Percentiles rank a stretch among this genome's conserved stretches.
Evolutionary conservation across 2,888 invertebrate species (phyloP).

Genomic region (Neria commutata): DNA sequence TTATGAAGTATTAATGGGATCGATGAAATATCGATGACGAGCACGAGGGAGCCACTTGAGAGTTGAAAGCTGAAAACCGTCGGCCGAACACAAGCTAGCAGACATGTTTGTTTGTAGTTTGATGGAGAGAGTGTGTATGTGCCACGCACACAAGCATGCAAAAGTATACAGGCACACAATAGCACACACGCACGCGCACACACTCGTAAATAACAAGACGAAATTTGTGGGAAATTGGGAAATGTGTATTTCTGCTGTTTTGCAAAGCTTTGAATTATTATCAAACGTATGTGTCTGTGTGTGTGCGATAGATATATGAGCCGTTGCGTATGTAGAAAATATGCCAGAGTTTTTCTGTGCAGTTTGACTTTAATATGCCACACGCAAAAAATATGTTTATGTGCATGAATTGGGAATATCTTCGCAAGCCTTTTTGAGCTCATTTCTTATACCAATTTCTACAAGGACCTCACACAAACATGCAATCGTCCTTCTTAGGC

Average conservation of each 20-base stretch:
- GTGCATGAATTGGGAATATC: too few relatives aligned
- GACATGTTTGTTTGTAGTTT: constrained; percentile 5
- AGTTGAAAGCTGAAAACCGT: background rate
- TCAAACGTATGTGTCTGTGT: background rate
- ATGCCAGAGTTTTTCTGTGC: too few relatives aligned
- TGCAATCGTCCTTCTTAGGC: too few relatives aligned
- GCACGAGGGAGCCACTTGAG: constrained; percentile 10
- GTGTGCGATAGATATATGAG: background rate
- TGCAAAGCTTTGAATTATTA: too few relatives aligned
- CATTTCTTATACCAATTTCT: too few relatives aligned
- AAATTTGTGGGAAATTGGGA: constrained; percentile 15
- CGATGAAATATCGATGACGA: constrained; percentile 31
- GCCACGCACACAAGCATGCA: constrained; percentile 1
- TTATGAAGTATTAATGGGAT: constrained; percentile 30
- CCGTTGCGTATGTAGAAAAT: too few relatives aligned
- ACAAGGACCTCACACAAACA: too few relatives aligned
- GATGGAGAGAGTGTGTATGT: background rate
- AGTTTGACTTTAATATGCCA: too few relatives aligned
- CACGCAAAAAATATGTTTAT: too few relatives aligned
- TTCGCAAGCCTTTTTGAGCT: too few relatives aligned
- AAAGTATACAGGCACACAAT: constrained; percentile 27
- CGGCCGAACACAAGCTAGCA: background rate
- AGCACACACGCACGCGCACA: background rate
- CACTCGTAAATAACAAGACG: constrained; percentile 8
- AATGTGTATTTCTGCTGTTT: background rate